phyloP scores from a whole-genome alignment of 2,113 vertebrate genomes.

The Hydropotes inermis region DNA sequence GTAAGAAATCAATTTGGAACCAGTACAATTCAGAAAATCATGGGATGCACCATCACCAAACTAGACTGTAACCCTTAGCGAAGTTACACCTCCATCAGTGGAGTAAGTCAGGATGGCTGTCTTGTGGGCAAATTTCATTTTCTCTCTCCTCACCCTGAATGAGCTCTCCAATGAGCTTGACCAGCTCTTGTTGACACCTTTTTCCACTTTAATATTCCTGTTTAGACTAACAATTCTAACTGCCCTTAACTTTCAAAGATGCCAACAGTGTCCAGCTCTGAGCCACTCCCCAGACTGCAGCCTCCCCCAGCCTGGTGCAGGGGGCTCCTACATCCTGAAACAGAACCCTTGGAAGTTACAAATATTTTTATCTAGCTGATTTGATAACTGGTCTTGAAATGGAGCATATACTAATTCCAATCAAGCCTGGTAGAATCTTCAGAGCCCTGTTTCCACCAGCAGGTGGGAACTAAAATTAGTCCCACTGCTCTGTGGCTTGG shows the following conservation, averaged over 20 bases:
- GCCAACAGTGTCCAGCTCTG: not conserved
- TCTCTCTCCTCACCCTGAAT: not conserved
- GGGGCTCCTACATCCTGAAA: not conserved
- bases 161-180: not conserved
- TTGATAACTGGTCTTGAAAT: not conserved
- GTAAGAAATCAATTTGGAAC: slow-evolving; percentile 11
- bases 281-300: not conserved
- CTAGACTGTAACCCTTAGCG: not conserved
- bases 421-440: slow-evolving; percentile 41
- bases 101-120: not conserved
- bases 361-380: not conserved
- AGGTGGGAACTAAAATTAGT: slow-evolving; percentile 70
- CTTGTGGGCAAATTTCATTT: not conserved
- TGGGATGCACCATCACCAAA: not conserved
- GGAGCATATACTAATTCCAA: slow-evolving; percentile 27
- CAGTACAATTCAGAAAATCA: not conserved
- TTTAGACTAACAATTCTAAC: not conserved
- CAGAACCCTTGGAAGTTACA: not conserved
- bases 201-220: not conserved
- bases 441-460: slow-evolving; percentile 22
- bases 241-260: not conserved
- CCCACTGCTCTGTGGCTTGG: not conserved
- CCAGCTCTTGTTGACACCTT: not conserved
- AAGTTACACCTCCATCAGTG: not conserved
- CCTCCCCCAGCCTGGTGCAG: not conserved